phyloP scores from a whole-genome alignment of 2,797 vertebrate species.

The Paratrypauchen microcephalus region DNA sequence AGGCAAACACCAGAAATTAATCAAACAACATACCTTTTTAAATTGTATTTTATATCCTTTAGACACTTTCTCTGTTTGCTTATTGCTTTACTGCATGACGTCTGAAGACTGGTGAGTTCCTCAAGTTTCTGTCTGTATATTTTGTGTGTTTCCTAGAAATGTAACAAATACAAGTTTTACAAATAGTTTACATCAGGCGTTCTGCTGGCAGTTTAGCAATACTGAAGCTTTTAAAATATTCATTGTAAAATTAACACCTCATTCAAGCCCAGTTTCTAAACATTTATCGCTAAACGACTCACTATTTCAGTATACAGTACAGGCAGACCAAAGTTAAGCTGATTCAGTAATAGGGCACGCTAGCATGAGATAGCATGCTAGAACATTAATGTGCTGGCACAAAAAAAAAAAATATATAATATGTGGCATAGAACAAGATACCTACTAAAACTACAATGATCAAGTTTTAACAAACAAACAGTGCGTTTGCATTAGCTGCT shows the following conservation, averaged over 20 bases:
- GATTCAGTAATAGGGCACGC: not conserved
- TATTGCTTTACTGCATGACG: conserved; percentile 85
- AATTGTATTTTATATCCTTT: conserved; percentile 78
- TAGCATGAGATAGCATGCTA: not conserved
- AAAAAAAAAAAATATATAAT: too few species aligned
- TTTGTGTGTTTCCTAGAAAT: conserved; percentile 90
- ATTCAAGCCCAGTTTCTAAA: too few species aligned
- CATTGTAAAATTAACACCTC: too few species aligned
- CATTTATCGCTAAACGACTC: too few species aligned
- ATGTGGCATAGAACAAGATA: not conserved
- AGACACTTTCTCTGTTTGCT: conserved; percentile 87
- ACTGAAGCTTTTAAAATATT: not conserved
- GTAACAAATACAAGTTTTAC: conserved; percentile 9
- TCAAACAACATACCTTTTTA: conserved; percentile 78
- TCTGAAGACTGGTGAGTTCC: conserved; percentile 88
- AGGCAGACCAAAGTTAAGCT: not conserved
- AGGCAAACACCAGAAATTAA: too few species aligned
- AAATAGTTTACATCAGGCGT: not conserved
- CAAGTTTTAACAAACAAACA: not conserved
- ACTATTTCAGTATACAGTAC: too few species aligned
- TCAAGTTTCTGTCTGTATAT: conserved; percentile 93
- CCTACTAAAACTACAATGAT: not conserved
- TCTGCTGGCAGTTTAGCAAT: not conserved
- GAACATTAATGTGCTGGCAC: not conserved
- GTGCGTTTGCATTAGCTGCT: conserved; percentile 17